phyloP scores from a whole-genome alignment of 2,113 vertebrate genomes.

The Oryzias celebensis region DNA sequence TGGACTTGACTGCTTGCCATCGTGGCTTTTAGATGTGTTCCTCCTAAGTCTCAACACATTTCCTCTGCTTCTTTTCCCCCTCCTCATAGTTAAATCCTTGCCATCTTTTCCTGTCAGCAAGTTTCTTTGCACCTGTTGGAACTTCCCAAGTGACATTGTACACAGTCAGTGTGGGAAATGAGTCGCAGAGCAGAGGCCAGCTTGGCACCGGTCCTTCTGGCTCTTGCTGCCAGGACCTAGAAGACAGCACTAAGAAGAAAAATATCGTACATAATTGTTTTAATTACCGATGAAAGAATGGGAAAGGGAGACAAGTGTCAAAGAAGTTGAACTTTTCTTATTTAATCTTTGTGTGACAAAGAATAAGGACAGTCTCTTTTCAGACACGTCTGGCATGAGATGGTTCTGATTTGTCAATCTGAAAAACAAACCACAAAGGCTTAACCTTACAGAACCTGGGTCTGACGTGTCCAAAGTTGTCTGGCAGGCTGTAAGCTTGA shows the following conservation, averaged over 20 bases:
- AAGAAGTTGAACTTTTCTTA: not conserved
- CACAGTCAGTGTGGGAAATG: slow-evolving; percentile 56
- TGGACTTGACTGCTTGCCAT: slow-evolving; percentile 24
- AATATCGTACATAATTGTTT: slow-evolving; percentile 1
- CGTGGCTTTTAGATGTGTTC: slow-evolving; percentile 15
- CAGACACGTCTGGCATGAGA: slow-evolving; percentile 8
- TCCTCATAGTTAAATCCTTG: slow-evolving; percentile 34
- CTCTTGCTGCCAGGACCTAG: slow-evolving; percentile 20
- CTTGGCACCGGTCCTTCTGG: slow-evolving; percentile 24
- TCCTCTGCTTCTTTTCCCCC: slow-evolving; percentile 13
- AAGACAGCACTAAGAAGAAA: slow-evolving; percentile 23
- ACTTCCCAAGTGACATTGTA: slow-evolving; percentile 25
- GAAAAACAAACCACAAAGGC: slow-evolving; percentile 35
- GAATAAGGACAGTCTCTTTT: not conserved
- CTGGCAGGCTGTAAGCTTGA: slow-evolving; percentile 11
- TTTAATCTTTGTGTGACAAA: slow-evolving; percentile 1
- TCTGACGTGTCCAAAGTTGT: slow-evolving; percentile 43
- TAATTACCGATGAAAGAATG: not conserved
- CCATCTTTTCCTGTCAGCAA: slow-evolving; percentile 43
- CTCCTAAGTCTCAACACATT: slow-evolving; percentile 19
- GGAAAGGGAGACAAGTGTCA: slow-evolving; percentile 1
- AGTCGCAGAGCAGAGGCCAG: slow-evolving; percentile 46
- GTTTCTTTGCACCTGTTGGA: slow-evolving; percentile 59
- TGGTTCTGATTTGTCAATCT: slow-evolving; percentile 16
- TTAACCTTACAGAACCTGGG: slow-evolving; percentile 35